phyloP scores from a whole-genome alignment of 2,797 vertebrate species.

The Esox masquinongy region DNA sequence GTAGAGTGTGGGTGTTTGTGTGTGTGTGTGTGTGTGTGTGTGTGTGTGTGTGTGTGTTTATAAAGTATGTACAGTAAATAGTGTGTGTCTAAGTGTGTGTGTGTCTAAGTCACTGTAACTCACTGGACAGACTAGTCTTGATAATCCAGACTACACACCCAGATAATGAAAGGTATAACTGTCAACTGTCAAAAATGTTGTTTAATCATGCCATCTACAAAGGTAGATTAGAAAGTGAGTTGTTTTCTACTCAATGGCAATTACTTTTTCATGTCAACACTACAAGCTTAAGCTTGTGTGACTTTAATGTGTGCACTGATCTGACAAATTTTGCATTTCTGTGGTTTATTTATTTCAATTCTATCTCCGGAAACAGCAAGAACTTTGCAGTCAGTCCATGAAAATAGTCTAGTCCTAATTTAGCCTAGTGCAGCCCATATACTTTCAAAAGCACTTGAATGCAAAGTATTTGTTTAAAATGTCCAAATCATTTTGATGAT shows the following conservation, averaged over 20 bases:
- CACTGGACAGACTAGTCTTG: conserved; percentile 47
- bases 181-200: too few species aligned
- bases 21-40: background rate
- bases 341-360: background rate
- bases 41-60: background rate
- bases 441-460: too few species aligned
- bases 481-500: too few species aligned
- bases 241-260: background rate
- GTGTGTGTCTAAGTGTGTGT: background rate
- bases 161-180: too few species aligned
- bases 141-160: conserved; percentile 61
- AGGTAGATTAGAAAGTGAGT: background rate
- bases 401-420: too few species aligned
- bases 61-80: background rate
- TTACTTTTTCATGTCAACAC: background rate
- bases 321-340: background rate
- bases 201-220: too few species aligned
- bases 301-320: background rate
- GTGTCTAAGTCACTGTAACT: background rate
- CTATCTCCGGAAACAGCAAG: too few species aligned
- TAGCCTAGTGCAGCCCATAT: too few species aligned
- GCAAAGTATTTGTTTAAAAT: too few species aligned
- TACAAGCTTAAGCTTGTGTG: background rate
- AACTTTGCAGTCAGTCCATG: too few species aligned
- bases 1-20: too few species aligned